A percentile compares a stretch with the other conserved stretches of the same genome.
Conservation (phyloP, 2,797 vertebrate species). For the Ceyx erithaca region DNA sequence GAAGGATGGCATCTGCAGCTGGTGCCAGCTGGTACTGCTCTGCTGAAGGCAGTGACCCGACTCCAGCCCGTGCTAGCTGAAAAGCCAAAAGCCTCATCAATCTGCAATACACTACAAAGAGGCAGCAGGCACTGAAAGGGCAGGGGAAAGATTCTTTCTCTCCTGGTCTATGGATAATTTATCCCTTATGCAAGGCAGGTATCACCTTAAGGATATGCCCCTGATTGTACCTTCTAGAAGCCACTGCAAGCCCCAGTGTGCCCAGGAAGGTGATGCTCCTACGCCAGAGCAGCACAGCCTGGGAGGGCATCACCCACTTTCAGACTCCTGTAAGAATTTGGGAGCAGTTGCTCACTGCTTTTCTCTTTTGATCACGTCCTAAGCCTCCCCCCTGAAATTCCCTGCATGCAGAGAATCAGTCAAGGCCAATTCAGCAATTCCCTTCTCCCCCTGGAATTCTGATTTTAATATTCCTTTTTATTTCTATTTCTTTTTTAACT, state of each 20-base stretch:
- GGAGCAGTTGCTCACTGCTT: not conserved
- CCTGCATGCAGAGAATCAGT: not conserved
- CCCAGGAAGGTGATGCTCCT: not conserved
- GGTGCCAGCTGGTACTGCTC: not conserved
- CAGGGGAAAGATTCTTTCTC: not conserved
- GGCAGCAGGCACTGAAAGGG: not conserved
- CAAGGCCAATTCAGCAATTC: not conserved
- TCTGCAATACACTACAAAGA: not conserved
- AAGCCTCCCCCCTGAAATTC: not conserved
- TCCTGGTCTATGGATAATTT: not conserved
- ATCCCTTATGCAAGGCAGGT: not conserved
- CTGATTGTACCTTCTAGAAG: not conserved
- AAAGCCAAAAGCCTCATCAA: not conserved
- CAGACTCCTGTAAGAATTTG: not conserved
- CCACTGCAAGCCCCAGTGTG: not conserved
- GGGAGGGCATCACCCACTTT: fast-evolving
- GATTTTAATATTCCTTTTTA: not conserved
- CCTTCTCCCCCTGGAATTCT: not conserved
- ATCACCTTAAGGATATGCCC: not conserved
- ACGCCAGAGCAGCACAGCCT: not conserved
- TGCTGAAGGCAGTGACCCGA: not conserved
- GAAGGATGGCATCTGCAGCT: not conserved
- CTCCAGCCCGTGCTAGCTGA: not conserved
- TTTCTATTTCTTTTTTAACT: fast-evolving
- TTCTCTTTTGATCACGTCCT: not conserved